Percentiles rank a stretch among this genome's conserved stretches.
These are phyloP conservation scores for Clamator glandarius DNA, from an alignment of 2,797 vertebrate species.

Conservation along the genomic window DNA sequence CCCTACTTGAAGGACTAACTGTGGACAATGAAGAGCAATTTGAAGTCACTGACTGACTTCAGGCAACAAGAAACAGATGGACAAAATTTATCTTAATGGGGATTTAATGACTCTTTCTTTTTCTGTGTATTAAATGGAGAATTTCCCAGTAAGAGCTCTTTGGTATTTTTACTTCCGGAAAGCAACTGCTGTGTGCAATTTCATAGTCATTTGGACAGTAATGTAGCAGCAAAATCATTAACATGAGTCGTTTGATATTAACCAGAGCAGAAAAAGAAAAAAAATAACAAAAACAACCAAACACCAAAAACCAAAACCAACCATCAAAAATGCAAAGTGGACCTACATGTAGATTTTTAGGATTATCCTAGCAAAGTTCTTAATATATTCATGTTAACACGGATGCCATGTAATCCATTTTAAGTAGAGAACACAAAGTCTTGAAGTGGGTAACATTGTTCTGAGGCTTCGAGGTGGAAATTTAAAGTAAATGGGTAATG, in stretches of 20 bases:
- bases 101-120: background rate
- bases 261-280: background rate
- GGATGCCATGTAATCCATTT: too few species aligned
- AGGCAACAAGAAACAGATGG: background rate
- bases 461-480: background rate
- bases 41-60: background rate
- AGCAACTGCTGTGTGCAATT: background rate
- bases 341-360: background rate
- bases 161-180: background rate
- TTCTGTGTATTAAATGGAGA: background rate
- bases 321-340: background rate
- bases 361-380: background rate
- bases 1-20: background rate
- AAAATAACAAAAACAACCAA: background rate
- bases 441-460: background rate
- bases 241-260: background rate
- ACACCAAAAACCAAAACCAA: background rate
- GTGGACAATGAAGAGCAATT: background rate
- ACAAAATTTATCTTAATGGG: rapidly evolving
- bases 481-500: background rate
- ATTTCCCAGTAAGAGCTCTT: background rate
- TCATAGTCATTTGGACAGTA: background rate
- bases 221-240: background rate
- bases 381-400: background rate
- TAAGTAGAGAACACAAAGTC: too few species aligned